Evolutionary conservation across 2,888 invertebrate genomes (phyloP).

Genomic region (Tridacna gigas): DNA sequence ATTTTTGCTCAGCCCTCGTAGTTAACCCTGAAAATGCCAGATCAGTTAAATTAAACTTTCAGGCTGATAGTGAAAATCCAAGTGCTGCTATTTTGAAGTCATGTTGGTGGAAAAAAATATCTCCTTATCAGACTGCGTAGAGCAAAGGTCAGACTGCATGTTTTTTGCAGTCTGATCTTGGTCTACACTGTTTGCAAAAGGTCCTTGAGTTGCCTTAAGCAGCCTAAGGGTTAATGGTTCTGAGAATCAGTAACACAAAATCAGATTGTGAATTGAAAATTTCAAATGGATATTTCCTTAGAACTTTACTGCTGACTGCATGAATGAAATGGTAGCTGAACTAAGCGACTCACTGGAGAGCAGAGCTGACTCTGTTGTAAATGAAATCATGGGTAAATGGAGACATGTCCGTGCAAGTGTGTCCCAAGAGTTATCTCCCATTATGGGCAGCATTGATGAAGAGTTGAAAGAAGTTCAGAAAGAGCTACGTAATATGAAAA

Average conservation of each 20-base stretch:
- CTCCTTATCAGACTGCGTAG: too few relatives aligned
- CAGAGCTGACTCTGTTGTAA: conserved; percentile 49
- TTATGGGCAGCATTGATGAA: conserved; percentile 56
- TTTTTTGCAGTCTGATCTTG: background rate
- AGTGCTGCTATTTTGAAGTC: too few relatives aligned
- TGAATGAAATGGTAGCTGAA: conserved; percentile 54
- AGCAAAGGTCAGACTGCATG: too few relatives aligned
- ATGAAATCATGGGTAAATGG: conserved; percentile 69
- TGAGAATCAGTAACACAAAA: too few relatives aligned
- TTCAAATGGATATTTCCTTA: conserved; percentile 22
- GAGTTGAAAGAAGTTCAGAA: conserved; percentile 60
- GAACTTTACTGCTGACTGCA: conserved; percentile 50
- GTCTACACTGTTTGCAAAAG: background rate
- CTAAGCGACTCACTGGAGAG: conserved; percentile 51
- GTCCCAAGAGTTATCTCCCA: conserved; percentile 67
- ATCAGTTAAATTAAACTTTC: too few relatives aligned
- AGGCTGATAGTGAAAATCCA: too few relatives aligned
- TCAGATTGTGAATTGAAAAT: too few relatives aligned
- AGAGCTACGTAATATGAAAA: conserved; percentile 63
- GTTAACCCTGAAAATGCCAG: too few relatives aligned
- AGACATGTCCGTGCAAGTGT: conserved; percentile 67
- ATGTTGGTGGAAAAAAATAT: too few relatives aligned
- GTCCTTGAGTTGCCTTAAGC: background rate
- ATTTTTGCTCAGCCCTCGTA: too few relatives aligned
- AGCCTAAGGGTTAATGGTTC: background rate